Conservation (phyloP, 2,113 vertebrate genomes). For the Condylura cristata region DNA sequence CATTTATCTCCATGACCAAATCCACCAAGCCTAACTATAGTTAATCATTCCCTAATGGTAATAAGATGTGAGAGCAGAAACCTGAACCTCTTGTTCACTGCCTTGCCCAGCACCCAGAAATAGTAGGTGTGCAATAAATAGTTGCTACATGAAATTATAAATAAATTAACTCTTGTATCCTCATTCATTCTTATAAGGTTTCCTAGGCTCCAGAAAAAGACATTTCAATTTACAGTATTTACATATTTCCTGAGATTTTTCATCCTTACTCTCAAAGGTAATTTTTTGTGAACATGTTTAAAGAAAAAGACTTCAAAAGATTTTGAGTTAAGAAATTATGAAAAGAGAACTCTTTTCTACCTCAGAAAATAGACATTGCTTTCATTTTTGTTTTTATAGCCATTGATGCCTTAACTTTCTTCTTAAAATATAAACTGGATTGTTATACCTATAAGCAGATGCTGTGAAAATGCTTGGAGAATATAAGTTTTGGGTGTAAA, state of each 20-base stretch:
- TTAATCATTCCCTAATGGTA: background rate
- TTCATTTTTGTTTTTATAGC: constrained; percentile 29
- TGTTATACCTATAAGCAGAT: constrained; percentile 13
- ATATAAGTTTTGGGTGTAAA: background rate
- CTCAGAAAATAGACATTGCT: constrained; percentile 32
- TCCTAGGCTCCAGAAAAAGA: background rate
- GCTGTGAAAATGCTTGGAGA: background rate
- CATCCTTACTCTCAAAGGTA: constrained; percentile 27
- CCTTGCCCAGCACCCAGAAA: background rate
- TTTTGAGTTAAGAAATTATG: constrained; percentile 12
- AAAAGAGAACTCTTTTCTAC: background rate
- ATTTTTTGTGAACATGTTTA: constrained; percentile 46
- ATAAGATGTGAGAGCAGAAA: background rate
- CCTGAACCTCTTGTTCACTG: background rate
- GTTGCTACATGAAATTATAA: background rate
- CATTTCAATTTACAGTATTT: constrained; percentile 25
- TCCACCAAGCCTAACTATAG: background rate
- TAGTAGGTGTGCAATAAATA: background rate
- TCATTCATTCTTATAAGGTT: background rate
- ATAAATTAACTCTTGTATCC: background rate
- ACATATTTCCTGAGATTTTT: background rate
- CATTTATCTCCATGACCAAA: background rate
- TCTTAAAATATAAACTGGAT: background rate
- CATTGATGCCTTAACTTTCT: constrained; percentile 1
- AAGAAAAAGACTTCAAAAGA: constrained; percentile 18